A percentile compares a stretch with the other conserved stretches of the same genome.
Conservation (phyloP, 2,113 vertebrate genomes). For the Tenrec ecaudatus region DNA sequence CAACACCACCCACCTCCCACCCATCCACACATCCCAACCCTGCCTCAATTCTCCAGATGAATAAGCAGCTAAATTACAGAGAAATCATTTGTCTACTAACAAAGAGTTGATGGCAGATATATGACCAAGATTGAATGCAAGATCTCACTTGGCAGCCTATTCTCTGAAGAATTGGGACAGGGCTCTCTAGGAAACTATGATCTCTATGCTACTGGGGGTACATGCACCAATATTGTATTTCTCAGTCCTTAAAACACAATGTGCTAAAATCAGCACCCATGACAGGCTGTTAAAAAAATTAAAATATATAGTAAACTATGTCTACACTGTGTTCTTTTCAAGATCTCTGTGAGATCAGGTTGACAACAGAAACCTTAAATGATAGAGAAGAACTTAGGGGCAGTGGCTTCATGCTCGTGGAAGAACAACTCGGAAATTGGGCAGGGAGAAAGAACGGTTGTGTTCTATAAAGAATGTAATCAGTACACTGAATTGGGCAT, state of each 20-base stretch:
- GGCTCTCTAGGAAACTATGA: neutral
- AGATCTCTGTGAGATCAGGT: neutral
- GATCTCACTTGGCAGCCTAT: neutral
- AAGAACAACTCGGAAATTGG: neutral
- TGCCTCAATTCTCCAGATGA: neutral
- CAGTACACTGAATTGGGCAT: neutral
- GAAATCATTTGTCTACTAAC: neutral
- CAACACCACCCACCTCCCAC: neutral
- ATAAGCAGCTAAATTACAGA: conserved; percentile 2
- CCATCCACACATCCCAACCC: neutral
- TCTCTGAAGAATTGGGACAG: neutral
- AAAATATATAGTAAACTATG: neutral
- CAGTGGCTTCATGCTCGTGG: neutral
- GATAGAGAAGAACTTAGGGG: neutral
- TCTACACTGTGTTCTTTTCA: neutral
- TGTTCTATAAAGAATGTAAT: neutral
- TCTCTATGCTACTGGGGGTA: neutral
- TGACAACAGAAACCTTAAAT: neutral
- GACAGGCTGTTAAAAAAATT: neutral
- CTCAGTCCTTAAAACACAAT: neutral
- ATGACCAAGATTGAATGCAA: neutral
- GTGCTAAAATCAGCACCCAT: neutral
- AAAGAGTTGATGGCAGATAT: neutral
- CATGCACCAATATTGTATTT: neutral
- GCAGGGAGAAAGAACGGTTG: neutral